A percentile compares a stretch with the other conserved stretches of the same genome.
phyloP scores from a whole-genome alignment of 2,113 vertebrate species.

The Catharus minimus region DNA sequence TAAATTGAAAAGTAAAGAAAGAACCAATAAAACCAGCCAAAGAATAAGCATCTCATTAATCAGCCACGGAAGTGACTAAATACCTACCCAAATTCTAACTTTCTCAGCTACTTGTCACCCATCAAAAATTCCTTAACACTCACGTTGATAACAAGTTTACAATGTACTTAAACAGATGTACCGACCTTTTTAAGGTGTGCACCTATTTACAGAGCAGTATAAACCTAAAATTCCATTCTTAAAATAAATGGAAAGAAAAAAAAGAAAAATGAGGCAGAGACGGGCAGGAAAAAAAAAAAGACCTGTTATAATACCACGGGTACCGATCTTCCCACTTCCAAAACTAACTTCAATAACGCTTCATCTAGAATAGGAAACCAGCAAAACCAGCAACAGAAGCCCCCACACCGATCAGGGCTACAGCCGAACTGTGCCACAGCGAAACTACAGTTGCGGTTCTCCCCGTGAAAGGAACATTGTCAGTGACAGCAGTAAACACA shows the following conservation, averaged over 20 bases:
- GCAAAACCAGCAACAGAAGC: not conserved
- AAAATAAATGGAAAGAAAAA: not conserved
- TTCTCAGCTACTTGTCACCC: conserved; percentile 6
- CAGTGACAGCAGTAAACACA: conserved; percentile 33
- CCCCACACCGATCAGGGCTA: not conserved
- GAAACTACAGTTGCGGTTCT: conserved; percentile 10
- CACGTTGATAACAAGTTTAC: conserved; percentile 37
- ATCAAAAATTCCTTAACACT: conserved; percentile 31
- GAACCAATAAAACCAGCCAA: not conserved
- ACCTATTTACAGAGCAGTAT: not conserved
- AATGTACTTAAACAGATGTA: not conserved
- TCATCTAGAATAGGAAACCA: not conserved
- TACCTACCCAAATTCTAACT: conserved; percentile 23
- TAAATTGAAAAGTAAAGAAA: conserved; percentile 27
- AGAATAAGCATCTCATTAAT: not conserved
- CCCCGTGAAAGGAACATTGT: not conserved
- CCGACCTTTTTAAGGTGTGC: not conserved
- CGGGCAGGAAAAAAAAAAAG: not conserved
- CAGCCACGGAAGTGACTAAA: not conserved
- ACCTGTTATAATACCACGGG: not conserved
- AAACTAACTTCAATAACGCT: conserved; percentile 47
- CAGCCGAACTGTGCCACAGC: not conserved
- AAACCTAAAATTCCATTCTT: not conserved
- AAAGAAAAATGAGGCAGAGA: no score
- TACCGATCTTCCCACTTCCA: conserved; percentile 7